A percentile compares a stretch with the other conserved stretches of the same genome.
These are phyloP conservation scores for Pyrocephalus nanus DNA, from an alignment of 2,797 vertebrate species.

Conservation along the genomic window DNA sequence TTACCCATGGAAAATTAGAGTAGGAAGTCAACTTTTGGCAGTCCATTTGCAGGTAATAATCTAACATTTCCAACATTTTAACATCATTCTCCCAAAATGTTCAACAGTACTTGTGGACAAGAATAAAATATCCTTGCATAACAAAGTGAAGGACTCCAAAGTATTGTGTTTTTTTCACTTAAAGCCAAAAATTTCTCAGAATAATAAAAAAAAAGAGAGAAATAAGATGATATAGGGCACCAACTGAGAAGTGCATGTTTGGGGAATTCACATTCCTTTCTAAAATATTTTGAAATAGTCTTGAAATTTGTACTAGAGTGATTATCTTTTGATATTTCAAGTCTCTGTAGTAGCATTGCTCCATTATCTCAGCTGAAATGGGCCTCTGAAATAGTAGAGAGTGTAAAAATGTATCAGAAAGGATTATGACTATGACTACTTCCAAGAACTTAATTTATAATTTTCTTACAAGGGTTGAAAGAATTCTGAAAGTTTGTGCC, in stretches of 20 bases:
- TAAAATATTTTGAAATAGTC: neutral
- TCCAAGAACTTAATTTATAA: neutral
- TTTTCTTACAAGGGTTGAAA: neutral
- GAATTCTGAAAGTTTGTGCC: neutral
- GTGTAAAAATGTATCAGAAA: neutral
- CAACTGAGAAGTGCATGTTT: neutral
- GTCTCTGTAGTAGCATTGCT: rapidly evolving
- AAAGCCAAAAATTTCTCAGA: neutral
- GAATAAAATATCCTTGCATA: neutral
- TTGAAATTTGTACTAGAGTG: neutral
- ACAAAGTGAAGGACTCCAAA: neutral
- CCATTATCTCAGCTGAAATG: neutral
- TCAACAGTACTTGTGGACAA: neutral
- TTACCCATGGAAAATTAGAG: neutral
- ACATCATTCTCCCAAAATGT: neutral
- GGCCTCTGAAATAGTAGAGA: neutral
- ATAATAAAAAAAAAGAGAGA: neutral
- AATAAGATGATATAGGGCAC: neutral
- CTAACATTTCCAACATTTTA: neutral
- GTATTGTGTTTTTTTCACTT: neutral
- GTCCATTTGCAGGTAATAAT: neutral
- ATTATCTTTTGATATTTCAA: neutral
- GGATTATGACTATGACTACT: neutral
- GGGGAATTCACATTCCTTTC: neutral
- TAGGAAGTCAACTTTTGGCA: neutral